Evolutionary conservation across 2,888 invertebrate genomes (phyloP).

Genomic region (Reticulitermes lucifugus): DNA sequence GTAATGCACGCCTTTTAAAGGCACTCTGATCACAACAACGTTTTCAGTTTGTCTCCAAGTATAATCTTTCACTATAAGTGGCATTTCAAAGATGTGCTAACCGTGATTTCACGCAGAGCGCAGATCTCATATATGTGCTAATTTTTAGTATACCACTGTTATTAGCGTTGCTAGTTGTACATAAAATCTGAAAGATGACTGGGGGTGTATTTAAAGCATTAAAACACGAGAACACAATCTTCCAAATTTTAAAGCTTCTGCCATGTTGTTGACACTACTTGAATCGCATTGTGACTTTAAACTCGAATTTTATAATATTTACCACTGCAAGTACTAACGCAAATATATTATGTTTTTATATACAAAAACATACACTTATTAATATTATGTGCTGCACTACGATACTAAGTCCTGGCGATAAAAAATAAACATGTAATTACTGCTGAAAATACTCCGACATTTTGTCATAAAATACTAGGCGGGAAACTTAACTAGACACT

Average conservation of each 20-base stretch:
- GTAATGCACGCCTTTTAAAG: neutral
- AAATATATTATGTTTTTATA: too few relatives aligned
- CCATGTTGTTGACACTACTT: slow-evolving; percentile 15
- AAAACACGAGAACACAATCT: neutral
- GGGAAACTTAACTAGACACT: too few relatives aligned
- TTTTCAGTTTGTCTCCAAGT: slow-evolving; percentile 22
- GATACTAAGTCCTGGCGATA: too few relatives aligned
- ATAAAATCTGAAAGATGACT: neutral
- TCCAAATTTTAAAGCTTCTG: neutral
- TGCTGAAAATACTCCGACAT: too few relatives aligned
- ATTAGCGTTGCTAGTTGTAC: neutral
- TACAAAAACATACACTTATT: too few relatives aligned
- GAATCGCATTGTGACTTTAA: too few relatives aligned
- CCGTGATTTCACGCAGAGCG: too few relatives aligned
- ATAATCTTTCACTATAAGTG: slow-evolving; percentile 4
- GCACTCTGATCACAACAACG: neutral
- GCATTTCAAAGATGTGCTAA: neutral
- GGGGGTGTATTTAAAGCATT: neutral
- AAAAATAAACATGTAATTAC: too few relatives aligned
- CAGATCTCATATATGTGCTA: neutral
- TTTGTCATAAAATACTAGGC: too few relatives aligned
- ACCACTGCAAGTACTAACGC: too few relatives aligned
- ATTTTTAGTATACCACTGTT: neutral
- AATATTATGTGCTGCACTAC: too few relatives aligned
- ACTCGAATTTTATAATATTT: too few relatives aligned